Evolutionary conservation across 2,113 vertebrate genomes (phyloP), one percentile per base, ranked within the genome.

Genomic region (Oxygymnocypris stewartii): DNA sequence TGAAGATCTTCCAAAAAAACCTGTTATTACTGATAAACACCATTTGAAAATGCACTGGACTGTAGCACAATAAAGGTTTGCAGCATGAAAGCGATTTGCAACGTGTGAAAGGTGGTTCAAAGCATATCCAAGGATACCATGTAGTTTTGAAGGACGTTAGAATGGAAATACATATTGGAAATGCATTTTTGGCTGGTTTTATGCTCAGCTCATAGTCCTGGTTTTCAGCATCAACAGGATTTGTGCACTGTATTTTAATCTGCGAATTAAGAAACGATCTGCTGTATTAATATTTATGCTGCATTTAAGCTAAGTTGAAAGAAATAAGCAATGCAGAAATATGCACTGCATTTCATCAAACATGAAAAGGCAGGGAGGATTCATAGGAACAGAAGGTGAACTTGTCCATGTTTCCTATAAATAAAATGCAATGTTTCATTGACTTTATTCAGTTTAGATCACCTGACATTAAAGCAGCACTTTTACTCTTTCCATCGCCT

Each of bases 401-500:
- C 5, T 16, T 35, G 28, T 4, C 14, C 28, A 69, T 31, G 28
- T 69, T 35, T 31, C 31, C 16, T 44, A 40, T 67, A 13, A 67
- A 37, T 9, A 74, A 40, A 18, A 11, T 42, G 16, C 37, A 6
- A 3, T 31, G 37, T 42, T 74, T 23, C 11, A 42, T 44, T 74
- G 25, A 40, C 35, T 42, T 74, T 25, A 42, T 44, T 11, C 20
- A 7, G 18, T 49, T 44, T 77, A 37, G 23, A 49, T 28, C 42
- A 23, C 10, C 23, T 44, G 12, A 25, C 6, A 47, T 42, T 47
- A 28, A 76, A 49, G 23, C 10, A 40, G 18, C 35, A 4, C 28
- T 71, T 69, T 35, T 71, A 37, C 69, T 40, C 18, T 73, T 73
- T 73, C 40, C 69, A 73, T 73, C 23, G 37, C 69, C 69, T 73